Evolutionary conservation across 2,797 vertebrate genomes (phyloP).

Genomic region (Myotis myotis): DNA sequence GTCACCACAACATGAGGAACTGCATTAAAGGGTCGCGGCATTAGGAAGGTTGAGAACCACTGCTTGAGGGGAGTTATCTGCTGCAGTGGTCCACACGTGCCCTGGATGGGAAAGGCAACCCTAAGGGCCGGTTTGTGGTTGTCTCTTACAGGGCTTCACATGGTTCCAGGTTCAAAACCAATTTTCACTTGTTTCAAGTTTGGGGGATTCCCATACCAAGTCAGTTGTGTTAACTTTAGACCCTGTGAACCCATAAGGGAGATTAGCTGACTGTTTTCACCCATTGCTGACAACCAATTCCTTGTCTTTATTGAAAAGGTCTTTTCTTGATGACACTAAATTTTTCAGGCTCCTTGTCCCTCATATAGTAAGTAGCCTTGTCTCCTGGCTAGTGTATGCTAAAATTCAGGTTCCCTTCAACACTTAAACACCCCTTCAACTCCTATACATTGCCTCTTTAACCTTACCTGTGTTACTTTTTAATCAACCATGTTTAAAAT

Average conservation of each 20-base stretch:
- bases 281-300: background rate
- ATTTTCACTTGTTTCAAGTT: background rate
- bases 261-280: background rate
- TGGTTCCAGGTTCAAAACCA: background rate
- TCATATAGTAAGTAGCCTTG: background rate
- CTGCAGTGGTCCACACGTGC: background rate
- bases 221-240: background rate
- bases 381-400: background rate
- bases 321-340: background rate
- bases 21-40: too few species aligned
- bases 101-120: background rate
- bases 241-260: background rate
- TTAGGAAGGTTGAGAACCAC: too few species aligned
- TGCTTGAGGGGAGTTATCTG: background rate
- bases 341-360: background rate
- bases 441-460: background rate
- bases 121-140: background rate
- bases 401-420: background rate
- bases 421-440: background rate
- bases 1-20: too few species aligned
- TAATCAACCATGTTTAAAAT: background rate
- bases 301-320: background rate
- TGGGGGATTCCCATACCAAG: background rate
- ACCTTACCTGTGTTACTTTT: background rate
- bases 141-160: background rate